phyloP scores from a whole-genome alignment of 2,888 invertebrate genomes.

The Spisula solida region DNA sequence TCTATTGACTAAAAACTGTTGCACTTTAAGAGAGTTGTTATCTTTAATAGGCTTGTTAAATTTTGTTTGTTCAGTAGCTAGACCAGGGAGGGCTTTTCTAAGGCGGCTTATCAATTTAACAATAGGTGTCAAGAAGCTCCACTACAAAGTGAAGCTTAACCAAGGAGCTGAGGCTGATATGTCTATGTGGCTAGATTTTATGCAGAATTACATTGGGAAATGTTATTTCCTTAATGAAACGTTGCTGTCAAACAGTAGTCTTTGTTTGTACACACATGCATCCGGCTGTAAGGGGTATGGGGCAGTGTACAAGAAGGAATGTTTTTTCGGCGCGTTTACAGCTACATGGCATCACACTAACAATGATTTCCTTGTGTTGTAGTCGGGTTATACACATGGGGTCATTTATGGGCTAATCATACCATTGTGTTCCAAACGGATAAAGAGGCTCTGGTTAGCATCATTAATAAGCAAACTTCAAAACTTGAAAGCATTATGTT shows the following conservation, averaged over 20 bases:
- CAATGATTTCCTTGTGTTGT: constrained; percentile 26
- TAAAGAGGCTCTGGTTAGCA: too few relatives aligned
- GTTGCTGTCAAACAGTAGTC: neutral
- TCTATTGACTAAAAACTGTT: neutral
- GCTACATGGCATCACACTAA: neutral
- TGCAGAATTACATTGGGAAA: constrained; percentile 4
- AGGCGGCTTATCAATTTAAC: constrained; percentile 16
- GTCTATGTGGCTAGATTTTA: neutral
- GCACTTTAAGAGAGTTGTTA: neutral
- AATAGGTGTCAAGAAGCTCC: too few relatives aligned
- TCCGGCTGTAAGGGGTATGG: neutral
- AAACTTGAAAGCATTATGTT: constrained; percentile 17
- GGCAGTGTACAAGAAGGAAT: neutral
- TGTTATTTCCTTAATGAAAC: neutral
- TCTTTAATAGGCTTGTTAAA: neutral
- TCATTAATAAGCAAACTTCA: neutral
- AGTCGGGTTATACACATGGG: constrained; percentile 27
- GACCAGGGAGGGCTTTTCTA: neutral
- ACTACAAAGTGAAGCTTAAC: neutral
- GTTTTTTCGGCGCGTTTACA: constrained; percentile 30
- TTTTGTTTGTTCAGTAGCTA: constrained; percentile 15
- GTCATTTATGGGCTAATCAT: neutral
- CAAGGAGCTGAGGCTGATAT: neutral
- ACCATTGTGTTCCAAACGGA: constrained; percentile 3
- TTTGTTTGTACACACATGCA: constrained; percentile 20